These are phyloP conservation scores for Bolinopsis microptera DNA, from an alignment of 37 sponge, comb jelly and placozoan genomes.

Conservation along the genomic window DNA sequence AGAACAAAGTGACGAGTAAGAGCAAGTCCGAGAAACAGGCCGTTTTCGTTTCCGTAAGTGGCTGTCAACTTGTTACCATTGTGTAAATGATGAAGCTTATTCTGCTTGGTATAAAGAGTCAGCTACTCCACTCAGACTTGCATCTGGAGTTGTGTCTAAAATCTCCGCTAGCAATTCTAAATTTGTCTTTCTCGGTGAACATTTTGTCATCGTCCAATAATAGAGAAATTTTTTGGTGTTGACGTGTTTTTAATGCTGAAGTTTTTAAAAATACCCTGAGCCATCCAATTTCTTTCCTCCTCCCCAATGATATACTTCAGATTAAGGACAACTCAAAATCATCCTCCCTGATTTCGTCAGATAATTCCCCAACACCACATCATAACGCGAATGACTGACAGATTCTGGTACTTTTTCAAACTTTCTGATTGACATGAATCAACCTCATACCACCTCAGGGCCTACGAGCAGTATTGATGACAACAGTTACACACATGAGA, in stretches of 20 bases:
- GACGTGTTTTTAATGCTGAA: neutral
- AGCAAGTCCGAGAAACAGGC: too few species aligned
- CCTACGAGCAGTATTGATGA: neutral
- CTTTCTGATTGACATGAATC: neutral
- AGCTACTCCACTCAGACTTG: neutral
- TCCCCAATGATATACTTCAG: neutral
- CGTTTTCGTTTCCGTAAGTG: too few species aligned
- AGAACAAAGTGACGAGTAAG: too few species aligned
- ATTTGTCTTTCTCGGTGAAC: neutral
- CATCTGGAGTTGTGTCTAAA: neutral
- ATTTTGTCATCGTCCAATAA: neutral
- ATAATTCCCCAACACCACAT: neutral
- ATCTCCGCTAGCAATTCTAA: neutral
- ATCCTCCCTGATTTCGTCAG: neutral
- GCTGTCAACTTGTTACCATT: too few species aligned
- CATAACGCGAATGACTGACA: neutral
- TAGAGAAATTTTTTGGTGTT: neutral
- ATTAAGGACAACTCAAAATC: neutral
- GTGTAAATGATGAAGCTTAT: too few species aligned
- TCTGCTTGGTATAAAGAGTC: too few species aligned
- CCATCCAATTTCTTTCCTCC: neutral
- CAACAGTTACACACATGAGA: neutral
- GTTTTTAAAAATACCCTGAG: neutral
- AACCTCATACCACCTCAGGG: neutral
- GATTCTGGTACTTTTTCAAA: neutral